These are phyloP conservation scores for Odontamblyopus lacepedii DNA, from an alignment of 2,797 vertebrate species.

Conservation along the genomic window DNA sequence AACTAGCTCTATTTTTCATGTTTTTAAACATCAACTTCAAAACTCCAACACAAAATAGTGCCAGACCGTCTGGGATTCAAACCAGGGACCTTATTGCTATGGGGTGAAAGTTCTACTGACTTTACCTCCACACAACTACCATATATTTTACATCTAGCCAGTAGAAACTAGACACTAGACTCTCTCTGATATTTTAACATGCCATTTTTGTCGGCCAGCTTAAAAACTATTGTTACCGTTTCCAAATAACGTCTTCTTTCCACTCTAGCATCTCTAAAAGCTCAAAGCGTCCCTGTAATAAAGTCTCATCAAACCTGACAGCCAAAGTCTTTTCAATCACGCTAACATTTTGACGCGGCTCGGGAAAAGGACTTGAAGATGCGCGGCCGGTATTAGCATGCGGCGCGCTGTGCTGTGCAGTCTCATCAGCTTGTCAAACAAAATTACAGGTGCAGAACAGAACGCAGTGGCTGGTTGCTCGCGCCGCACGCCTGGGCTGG, in stretches of 20 bases:
- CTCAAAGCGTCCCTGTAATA: neutral
- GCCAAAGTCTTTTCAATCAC: slow-evolving; percentile 4
- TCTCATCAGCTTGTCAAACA: slow-evolving; percentile 67
- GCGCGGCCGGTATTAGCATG: slow-evolving; percentile 51
- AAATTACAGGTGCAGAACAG: slow-evolving; percentile 69
- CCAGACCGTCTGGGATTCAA: no score
- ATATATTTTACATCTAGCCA: no score
- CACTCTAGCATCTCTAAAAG: neutral
- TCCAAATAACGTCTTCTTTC: neutral
- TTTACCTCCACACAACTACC: no score
- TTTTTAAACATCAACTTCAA: no score
- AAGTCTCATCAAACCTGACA: neutral
- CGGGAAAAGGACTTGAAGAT: slow-evolving; percentile 4
- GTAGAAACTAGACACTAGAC: neutral
- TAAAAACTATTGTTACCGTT: neutral
- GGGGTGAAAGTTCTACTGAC: no score
- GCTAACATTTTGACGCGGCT: slow-evolving; percentile 16
- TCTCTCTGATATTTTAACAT: neutral
- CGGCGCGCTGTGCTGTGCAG: slow-evolving; percentile 19
- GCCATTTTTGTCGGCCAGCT: neutral
- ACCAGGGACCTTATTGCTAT: no score
- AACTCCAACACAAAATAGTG: no score
- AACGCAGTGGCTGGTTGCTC: slow-evolving; percentile 57
- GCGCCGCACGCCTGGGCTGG: slow-evolving; percentile 51
- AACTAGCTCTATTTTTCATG: no score